These are phyloP conservation scores for Tuberolachnus salignus DNA, from an alignment of 2,888 invertebrate genomes.

Conservation along the genomic window DNA sequence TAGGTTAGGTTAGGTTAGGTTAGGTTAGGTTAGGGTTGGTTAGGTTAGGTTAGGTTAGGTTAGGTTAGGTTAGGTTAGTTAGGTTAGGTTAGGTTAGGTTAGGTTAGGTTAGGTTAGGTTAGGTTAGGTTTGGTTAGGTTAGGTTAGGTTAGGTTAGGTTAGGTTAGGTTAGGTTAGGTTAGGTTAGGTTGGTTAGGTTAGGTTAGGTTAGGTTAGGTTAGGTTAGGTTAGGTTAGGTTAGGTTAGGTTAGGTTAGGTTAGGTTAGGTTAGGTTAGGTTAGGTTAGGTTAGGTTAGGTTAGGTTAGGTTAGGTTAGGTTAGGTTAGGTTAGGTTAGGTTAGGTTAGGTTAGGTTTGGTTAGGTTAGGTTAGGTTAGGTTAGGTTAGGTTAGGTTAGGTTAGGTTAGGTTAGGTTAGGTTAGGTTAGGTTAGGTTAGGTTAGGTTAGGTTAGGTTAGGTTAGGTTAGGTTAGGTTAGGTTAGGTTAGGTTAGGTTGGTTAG, in stretches of 20 bases:
- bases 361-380: conserved; percentile 56
- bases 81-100: conserved; percentile 58
- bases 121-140: conserved; percentile 57
- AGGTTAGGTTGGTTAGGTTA: no score
- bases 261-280: conserved; percentile 56
- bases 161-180: no score
- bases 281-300: conserved; percentile 53
- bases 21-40: no score
- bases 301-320: conserved; percentile 53
- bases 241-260: conserved; percentile 56
- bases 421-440: conserved; percentile 52
- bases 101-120: conserved; percentile 56
- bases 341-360: conserved; percentile 54
- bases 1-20: conserved; percentile 30
- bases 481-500: no score
- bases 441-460: conserved; percentile 52
- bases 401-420: conserved; percentile 57
- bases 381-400: conserved; percentile 41
- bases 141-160: conserved; percentile 48
- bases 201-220: no score
- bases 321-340: conserved; percentile 51
- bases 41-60: conserved; percentile 50
- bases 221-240: conserved; percentile 53
- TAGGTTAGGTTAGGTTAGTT: conserved; percentile 50
- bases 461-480: no score